Base-by-base conservation (phyloP, 1,140 invertebrate genomes). In the Triops cancriformis region DNA sequence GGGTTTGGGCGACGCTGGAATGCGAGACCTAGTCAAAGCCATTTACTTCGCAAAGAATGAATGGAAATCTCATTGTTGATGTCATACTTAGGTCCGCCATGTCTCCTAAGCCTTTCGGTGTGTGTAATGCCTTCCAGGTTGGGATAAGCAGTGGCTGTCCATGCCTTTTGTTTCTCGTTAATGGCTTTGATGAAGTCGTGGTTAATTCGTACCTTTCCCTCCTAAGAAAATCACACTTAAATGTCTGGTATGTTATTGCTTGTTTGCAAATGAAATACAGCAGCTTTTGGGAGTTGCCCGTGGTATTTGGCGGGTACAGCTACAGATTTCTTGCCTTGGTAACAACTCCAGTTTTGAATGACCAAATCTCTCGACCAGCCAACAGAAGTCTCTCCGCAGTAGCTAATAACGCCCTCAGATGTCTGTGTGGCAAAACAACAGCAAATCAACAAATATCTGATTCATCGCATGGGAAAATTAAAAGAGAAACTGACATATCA, bases 351-450 rank as follows among this genome's bases (percentile, higher is more conserved):
- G 76, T 85, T 83, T 18, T 83, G 82, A 0, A 82, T 84, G 37
- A 84, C 80, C 0, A 85, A 80, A 81, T 87, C 85, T 80, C 87
- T 86, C 73, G 86, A 84, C 86, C 86, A 87, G 0, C 86, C 86
- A 42, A 83, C 82, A 27, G 84, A 79, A 1, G 85, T 86, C 73
- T 82, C 75, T 75, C 85, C 82, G 82, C 87, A 88, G 27, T 82
- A 82, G 78, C 85, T 86, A 1, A 82, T 84, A 0, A 83, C 82
- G 37, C 75, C 26, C 43, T 79, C 64, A 41, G 42, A 75, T 9
- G 72, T 72, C n/a, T 76, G 7, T 4, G 2, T 37, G 31, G 31
- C 2, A 37, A 4, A 37, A 37, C 7, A 37, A 37, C 31, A 4
- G 7, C 31, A 7, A 4, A 37, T n/a, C n/a, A n/a, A n/a, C n/a